Conservation (phyloP, 2,797 vertebrate genomes). For the Crax fasciolata region DNA sequence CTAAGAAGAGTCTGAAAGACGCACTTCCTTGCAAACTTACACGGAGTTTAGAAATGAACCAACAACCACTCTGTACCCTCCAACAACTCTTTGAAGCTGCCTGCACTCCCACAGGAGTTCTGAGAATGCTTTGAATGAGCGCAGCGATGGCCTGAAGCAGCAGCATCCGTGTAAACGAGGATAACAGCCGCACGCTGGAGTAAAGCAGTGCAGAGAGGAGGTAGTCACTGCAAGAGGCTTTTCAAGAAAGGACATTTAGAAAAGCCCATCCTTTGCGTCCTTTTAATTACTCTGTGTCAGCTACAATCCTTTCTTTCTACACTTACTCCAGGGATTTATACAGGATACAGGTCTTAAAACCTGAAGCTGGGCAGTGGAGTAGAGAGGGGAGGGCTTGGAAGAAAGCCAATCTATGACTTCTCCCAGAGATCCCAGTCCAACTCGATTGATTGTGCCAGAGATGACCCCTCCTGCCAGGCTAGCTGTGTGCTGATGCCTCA, state of each 20-base stretch:
- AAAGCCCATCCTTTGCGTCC: not conserved
- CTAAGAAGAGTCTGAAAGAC: conserved; percentile 29
- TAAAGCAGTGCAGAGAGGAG: not conserved
- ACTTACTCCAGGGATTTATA: not conserved
- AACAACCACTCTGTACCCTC: not conserved
- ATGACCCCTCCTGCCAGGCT: not conserved
- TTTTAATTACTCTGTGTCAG: not conserved
- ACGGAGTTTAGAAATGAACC: conserved; percentile 2
- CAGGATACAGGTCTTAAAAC: not conserved
- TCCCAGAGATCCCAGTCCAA: not conserved
- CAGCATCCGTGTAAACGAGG: not conserved
- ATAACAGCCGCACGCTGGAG: not conserved
- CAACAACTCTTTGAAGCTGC: not conserved
- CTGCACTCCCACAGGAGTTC: not conserved
- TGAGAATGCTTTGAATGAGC: not conserved
- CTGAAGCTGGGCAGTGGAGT: not conserved
- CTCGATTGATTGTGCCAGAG: not conserved
- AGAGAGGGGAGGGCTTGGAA: not conserved
- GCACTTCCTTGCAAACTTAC: conserved; percentile 1
- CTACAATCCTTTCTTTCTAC: not conserved
- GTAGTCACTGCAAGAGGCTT: not conserved
- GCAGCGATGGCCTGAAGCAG: not conserved
- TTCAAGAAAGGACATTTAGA: not conserved
- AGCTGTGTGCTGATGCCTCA: not conserved
- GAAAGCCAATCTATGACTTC: not conserved